These are phyloP conservation scores for Drosophila mettleri DNA, from an alignment of 2,888 invertebrate species.

Conservation along the genomic window DNA sequence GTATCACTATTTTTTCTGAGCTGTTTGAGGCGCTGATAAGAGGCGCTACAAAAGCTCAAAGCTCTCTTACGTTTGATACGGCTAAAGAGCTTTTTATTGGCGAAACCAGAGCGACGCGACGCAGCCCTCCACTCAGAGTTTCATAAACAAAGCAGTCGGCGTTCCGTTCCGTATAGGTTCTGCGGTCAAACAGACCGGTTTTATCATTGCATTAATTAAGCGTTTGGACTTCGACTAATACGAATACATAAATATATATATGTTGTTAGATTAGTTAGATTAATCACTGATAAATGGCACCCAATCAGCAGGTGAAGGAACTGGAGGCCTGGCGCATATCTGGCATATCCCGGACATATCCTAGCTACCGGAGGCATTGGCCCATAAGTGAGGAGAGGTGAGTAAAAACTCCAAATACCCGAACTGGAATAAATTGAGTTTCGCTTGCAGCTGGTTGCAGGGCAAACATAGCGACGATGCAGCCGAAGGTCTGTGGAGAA, in stretches of 20 bases:
- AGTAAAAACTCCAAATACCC: conserved; percentile 1
- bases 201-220: neutral
- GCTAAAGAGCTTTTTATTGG: conserved; percentile 57
- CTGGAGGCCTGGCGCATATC: conserved; percentile 75
- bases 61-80: conserved; percentile 32
- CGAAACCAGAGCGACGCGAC: conserved; percentile 24
- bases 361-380: conserved; percentile 73
- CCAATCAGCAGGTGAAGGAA: conserved; percentile 34
- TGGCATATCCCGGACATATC: conserved; percentile 80
- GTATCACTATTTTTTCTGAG: neutral
- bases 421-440: neutral
- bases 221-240: conserved; percentile 42
- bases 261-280: neutral
- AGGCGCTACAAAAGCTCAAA: conserved; percentile 26
- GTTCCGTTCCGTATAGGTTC: conserved; percentile 13
- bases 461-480: conserved; percentile 89
- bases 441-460: conserved; percentile 86
- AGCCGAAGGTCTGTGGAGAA: conserved; percentile 91
- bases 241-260: neutral
- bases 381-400: conserved; percentile 74
- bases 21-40: conserved; percentile 23
- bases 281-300: conserved; percentile 44
- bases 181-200: conserved; percentile 39
- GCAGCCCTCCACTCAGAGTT: neutral
- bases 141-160: conserved; percentile 46